Conservation (phyloP, 2,888 invertebrate genomes). For the Periphyllus acericola region DNA sequence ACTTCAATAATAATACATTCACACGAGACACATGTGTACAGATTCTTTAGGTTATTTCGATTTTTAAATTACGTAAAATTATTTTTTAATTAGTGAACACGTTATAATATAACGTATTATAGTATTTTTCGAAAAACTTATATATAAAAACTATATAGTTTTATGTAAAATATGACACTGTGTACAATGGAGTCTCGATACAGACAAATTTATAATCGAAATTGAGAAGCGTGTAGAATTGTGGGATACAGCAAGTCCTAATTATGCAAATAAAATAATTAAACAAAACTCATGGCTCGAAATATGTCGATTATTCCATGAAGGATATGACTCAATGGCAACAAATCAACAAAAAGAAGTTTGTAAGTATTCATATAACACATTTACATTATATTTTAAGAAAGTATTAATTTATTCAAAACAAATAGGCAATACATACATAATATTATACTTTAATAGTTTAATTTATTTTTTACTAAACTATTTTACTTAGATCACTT, state of each 20-base stretch:
- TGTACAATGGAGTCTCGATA: constrained; percentile 22
- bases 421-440: too few species aligned
- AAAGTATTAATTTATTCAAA: constrained; percentile 17
- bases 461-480: constrained; percentile 15
- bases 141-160: too few species aligned
- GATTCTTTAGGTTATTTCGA: too few species aligned
- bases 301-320: constrained; percentile 14
- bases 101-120: too few species aligned
- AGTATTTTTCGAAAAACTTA: not conserved
- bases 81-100: too few species aligned
- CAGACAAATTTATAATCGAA: too few species aligned
- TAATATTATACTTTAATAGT: constrained; percentile 13
- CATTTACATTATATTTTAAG: constrained; percentile 12
- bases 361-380: constrained; percentile 32
- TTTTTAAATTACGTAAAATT: too few species aligned
- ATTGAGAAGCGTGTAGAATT: too few species aligned
- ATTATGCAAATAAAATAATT: too few species aligned
- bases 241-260: too few species aligned
- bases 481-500: constrained; percentile 12
- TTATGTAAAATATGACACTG: not conserved
- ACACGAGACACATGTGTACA: too few species aligned
- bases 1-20: too few species aligned
- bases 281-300: constrained; percentile 24
- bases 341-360: constrained; percentile 36
- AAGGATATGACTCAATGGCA: constrained; percentile 30